A percentile compares a stretch with the other conserved stretches of the same genome.
Evolutionary conservation across 1,140 invertebrate genomes (phyloP).

Genomic region (Ceratina calcarata): DNA sequence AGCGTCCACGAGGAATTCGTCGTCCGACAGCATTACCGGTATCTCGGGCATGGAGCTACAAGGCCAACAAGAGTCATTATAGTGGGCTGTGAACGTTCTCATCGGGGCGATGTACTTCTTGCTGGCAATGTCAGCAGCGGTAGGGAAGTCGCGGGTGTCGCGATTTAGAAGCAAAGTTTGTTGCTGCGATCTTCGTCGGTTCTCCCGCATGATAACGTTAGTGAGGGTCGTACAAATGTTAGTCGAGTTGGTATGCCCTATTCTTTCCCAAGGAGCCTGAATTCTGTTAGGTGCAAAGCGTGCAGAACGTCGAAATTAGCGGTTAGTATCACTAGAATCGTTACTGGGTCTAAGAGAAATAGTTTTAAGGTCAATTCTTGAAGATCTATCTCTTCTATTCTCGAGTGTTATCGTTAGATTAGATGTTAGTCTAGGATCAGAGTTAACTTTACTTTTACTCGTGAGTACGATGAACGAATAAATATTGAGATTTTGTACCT

Average conservation of each 20-base stretch:
- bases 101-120: constrained; percentile 47
- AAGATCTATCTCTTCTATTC: constrained; percentile 22
- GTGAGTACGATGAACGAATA: not conserved
- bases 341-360: constrained; percentile 51
- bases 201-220: constrained; percentile 56
- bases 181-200: constrained; percentile 61
- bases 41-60: constrained; percentile 78
- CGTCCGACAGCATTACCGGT: constrained; percentile 73
- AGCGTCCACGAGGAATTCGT: constrained; percentile 81
- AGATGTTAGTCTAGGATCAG: not conserved
- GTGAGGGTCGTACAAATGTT: constrained; percentile 51
- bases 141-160: constrained; percentile 52
- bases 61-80: constrained; percentile 77
- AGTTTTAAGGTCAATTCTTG: not conserved
- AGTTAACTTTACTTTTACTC: constrained; percentile 11
- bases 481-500: constrained; percentile 66
- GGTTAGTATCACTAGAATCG: constrained; percentile 63
- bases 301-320: constrained; percentile 71
- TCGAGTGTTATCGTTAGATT: constrained; percentile 10
- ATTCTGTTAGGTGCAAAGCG: constrained; percentile 75
- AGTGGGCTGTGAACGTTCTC: constrained; percentile 58
- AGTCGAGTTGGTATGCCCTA: constrained; percentile 42
- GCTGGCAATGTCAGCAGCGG: constrained; percentile 52
- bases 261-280: constrained; percentile 70
- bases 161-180: constrained; percentile 70